Conservation (phyloP, 2,888 invertebrate species). For the Lasius fuliginosus region DNA sequence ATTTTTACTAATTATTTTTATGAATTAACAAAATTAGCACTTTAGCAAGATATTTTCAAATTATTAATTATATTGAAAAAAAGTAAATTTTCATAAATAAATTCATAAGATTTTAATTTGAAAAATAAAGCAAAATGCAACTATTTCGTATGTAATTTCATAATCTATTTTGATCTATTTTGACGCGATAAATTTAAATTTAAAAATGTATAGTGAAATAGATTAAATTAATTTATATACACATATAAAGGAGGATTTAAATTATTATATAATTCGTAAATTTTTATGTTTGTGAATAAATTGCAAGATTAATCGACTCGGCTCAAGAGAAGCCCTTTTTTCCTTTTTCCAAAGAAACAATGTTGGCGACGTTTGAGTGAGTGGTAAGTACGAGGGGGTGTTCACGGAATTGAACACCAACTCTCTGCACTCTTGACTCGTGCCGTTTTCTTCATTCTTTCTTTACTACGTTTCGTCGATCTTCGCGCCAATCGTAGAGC, state of each 20-base stretch:
- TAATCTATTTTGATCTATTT: background rate
- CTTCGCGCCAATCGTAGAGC: slow-evolving; percentile 64
- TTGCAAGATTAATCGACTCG: slow-evolving; percentile 73
- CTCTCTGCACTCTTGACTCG: slow-evolving; percentile 81
- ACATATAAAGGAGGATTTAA: background rate
- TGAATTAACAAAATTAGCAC: background rate
- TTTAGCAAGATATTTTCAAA: background rate
- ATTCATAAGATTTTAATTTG: background rate
- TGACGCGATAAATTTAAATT: background rate
- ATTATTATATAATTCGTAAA: background rate
- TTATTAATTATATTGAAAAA: background rate
- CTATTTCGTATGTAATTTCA: background rate
- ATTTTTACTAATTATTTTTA: background rate
- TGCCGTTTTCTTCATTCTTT: slow-evolving; percentile 73
- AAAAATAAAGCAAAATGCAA: background rate
- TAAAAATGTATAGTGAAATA: background rate
- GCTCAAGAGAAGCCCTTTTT: slow-evolving; percentile 75
- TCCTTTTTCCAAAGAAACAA: slow-evolving; percentile 82
- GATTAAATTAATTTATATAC: background rate
- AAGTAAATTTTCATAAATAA: background rate
- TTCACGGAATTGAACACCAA: slow-evolving; percentile 77
- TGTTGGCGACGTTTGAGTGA: slow-evolving; percentile 84
- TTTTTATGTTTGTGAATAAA: background rate
- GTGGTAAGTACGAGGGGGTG: slow-evolving; percentile 85
- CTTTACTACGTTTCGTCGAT: slow-evolving; percentile 51